Evolutionary conservation across 2,888 invertebrate species (phyloP), one percentile per base, ranked within the genome.

Genomic region (Cataglyphis altisquamis): DNA sequence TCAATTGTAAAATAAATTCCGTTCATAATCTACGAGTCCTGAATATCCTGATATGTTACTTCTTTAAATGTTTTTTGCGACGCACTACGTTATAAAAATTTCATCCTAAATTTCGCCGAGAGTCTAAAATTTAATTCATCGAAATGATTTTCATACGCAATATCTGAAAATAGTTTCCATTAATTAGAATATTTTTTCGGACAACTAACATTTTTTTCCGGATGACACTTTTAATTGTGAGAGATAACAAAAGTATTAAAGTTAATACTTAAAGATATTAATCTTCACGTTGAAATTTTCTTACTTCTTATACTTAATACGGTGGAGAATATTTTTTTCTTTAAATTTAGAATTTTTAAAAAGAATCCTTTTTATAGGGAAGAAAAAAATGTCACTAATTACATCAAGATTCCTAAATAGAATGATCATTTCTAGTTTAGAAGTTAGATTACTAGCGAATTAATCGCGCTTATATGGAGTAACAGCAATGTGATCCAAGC

Each of bases 391-490:
- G 32, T 21, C 18, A 29, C 18, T 21, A 48, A 48, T 64, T 32
- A 45, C 5, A 21, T 21, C 12, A 6, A 64, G 18, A 64, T 64
- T 63, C 45, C 5, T 25, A 64, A 25, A 36, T 48, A 48, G 10
- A 3, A 29, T 29, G 18, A 18, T 29, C 48, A 45, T 45, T 74
- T 63, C 32, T 60, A 21, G 60, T 29, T 12, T 21, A 5, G 9
- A 21, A 6, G 15, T 25, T 32, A 32, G 64, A 74, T 64, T 48
- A 74, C 0, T 15, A 29, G 45, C 41, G 18, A 45, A 45, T n/a
- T 78, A 60, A 62, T 70, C 60, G 60, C 32, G 32, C 60, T 62
- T 70, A 55, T 77, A 66, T 66, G n/a, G 9, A 66, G 45, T 68
- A 78, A 70, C 70, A 21, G 32, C 57, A 45, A 70, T 18, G 36